Evolutionary conservation across 2,797 vertebrate species (phyloP).

Genomic region (Myotis daubentonii): DNA sequence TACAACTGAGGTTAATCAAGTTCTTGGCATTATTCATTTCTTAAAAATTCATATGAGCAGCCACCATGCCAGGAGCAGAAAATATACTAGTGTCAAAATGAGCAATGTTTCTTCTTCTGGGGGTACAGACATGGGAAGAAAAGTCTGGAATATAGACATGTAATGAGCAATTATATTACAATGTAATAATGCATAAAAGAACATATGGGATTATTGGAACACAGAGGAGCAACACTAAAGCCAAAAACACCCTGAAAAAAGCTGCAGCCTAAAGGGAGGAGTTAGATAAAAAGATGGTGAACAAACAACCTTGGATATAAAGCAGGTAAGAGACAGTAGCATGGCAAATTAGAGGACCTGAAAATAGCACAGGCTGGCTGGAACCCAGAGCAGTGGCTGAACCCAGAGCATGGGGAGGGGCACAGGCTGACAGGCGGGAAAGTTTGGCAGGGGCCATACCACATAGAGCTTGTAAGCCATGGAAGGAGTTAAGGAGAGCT

Average conservation of each 20-base stretch:
- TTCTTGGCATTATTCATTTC: slow-evolving; percentile 17
- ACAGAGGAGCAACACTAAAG: neutral
- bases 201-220: neutral
- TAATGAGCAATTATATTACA: neutral
- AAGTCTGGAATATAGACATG: neutral
- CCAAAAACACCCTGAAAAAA: slow-evolving; percentile 23
- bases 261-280: neutral
- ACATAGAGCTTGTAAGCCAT: slow-evolving; percentile 61
- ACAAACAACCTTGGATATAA: neutral
- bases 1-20: slow-evolving; percentile 11
- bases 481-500: slow-evolving; percentile 61
- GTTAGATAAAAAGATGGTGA: slow-evolving; percentile 22
- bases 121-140: neutral
- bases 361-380: slow-evolving; percentile 59
- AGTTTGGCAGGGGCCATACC: slow-evolving; percentile 57
- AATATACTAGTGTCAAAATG: neutral
- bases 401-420: neutral
- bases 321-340: slow-evolving; percentile 34
- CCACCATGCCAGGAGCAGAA: neutral
- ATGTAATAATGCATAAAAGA: neutral
- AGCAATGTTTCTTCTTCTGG: neutral
- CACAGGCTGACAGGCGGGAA: neutral
- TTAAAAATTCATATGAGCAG: slow-evolving; percentile 21
- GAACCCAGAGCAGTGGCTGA: neutral
- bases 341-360: slow-evolving; percentile 39